These are phyloP conservation scores for Tanaodytes sp. DNA, from an alignment of 2,888 invertebrate species.

Conservation along the genomic window DNA sequence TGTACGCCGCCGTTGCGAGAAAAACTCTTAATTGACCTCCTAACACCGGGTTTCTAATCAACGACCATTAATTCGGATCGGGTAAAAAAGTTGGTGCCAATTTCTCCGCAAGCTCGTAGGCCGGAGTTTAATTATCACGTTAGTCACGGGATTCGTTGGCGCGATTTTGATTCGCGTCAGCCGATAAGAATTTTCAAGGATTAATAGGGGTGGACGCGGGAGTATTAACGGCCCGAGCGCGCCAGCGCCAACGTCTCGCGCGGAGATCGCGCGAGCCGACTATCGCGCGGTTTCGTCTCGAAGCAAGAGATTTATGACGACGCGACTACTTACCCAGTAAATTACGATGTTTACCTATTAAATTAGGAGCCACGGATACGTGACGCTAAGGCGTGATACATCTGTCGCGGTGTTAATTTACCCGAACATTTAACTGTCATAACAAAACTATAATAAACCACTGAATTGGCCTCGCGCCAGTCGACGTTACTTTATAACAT, in stretches of 20 bases:
- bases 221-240: constrained; percentile 16
- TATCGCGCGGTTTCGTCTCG: constrained; percentile 59
- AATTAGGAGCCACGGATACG: constrained; percentile 68
- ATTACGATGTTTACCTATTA: constrained; percentile 73
- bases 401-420: constrained; percentile 73
- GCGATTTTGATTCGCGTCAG: constrained; percentile 42
- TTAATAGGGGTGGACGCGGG: constrained; percentile 16
- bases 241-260: constrained; percentile 33
- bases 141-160: constrained; percentile 41
- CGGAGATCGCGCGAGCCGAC: constrained; percentile 23
- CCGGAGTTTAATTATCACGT: constrained; percentile 43
- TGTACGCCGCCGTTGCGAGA: too few relatives aligned
- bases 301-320: constrained; percentile 67
- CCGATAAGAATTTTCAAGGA: constrained; percentile 50
- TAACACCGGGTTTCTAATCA: too few relatives aligned
- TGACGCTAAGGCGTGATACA: constrained; percentile 66
- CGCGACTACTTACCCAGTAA: constrained; percentile 68
- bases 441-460: constrained; percentile 73
- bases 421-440: constrained; percentile 70
- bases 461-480: constrained; percentile 58
- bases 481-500: constrained; percentile 61
- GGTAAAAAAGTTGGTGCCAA: constrained; percentile 1
- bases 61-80: too few relatives aligned
- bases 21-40: too few relatives aligned
- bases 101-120: constrained; percentile 12